A percentile compares a stretch with the other conserved stretches of the same genome.
phyloP scores from a whole-genome alignment of 2,797 vertebrate species.

The Tangara arthus region DNA sequence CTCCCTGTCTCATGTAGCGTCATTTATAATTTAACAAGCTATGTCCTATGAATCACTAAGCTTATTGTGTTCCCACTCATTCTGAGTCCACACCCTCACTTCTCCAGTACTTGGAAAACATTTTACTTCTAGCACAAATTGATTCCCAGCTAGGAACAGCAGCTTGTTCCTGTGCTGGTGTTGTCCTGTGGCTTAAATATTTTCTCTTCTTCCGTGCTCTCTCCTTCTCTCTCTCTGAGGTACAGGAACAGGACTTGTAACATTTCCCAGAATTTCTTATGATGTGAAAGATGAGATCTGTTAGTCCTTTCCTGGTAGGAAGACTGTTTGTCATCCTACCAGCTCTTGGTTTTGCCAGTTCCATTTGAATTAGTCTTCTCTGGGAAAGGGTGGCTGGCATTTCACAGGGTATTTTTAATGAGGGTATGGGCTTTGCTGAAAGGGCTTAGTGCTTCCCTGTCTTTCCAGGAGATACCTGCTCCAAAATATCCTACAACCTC shows the following conservation, averaged over 20 bases:
- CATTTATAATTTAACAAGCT: not conserved
- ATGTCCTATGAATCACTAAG: not conserved
- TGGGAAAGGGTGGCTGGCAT: not conserved
- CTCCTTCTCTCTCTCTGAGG: not conserved
- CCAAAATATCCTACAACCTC: conserved; percentile 37
- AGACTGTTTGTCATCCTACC: not conserved
- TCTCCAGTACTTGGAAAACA: not conserved
- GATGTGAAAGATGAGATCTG: not conserved
- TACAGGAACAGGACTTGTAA: not conserved
- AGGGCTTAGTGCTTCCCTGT: not conserved
- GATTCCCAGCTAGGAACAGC: not conserved
- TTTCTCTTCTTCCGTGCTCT: not conserved
- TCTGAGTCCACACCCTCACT: not conserved
- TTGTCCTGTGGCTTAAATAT: not conserved
- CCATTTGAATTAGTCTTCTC: not conserved
- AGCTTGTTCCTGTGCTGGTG: not conserved
- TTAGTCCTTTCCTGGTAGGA: not conserved
- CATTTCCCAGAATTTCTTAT: not conserved
- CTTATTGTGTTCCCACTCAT: not conserved
- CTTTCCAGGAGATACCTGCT: not conserved
- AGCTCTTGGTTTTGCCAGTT: not conserved
- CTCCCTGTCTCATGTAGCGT: not conserved
- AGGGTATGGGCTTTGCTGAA: not conserved
- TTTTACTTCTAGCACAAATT: not conserved
- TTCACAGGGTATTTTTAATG: not conserved